A percentile compares a stretch with the other conserved stretches of the same genome.
These are phyloP conservation scores for Patella pellucida DNA, from an alignment of 2,888 invertebrate genomes.

Conservation along the genomic window DNA sequence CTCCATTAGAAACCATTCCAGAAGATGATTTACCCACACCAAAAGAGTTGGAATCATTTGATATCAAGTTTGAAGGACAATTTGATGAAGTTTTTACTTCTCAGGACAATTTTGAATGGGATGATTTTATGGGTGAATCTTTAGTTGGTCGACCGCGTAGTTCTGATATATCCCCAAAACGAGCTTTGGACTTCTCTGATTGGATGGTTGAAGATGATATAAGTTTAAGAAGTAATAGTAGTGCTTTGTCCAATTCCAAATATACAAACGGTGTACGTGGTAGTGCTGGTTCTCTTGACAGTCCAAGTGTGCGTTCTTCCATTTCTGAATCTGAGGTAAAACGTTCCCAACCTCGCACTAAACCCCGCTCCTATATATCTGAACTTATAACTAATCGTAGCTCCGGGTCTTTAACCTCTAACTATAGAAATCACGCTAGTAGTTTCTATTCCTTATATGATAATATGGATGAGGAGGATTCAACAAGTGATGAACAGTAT, in stretches of 20 bases:
- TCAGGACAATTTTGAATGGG: conserved; percentile 57
- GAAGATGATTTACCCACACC: conserved; percentile 42
- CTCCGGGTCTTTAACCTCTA: conserved; percentile 15
- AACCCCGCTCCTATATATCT: conserved; percentile 18
- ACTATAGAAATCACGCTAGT: conserved; percentile 13
- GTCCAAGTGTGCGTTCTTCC: conserved; percentile 11
- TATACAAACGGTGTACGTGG: background rate
- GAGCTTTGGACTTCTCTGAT: conserved; percentile 32
- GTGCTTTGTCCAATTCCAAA: conserved; percentile 18
- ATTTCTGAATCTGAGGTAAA: conserved; percentile 29
- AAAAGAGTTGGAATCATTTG: conserved; percentile 44
- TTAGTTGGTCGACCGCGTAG: conserved; percentile 51
- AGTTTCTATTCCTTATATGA: conserved; percentile 24
- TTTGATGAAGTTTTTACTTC: conserved; percentile 49
- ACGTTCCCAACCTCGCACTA: conserved; percentile 8
- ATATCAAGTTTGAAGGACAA: conserved; percentile 38
- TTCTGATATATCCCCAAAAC: conserved; percentile 38
- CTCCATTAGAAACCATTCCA: conserved; percentile 53
- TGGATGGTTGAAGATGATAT: conserved; percentile 37
- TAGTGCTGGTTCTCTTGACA: conserved; percentile 6
- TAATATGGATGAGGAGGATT: conserved; percentile 17
- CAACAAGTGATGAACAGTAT: conserved; percentile 1
- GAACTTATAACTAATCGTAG: conserved; percentile 23
- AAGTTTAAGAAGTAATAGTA: conserved; percentile 28
- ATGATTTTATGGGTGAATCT: conserved; percentile 59